Conservation (phyloP, 92 coral and sea anemone species). For the Scolanthus callimorphus region DNA sequence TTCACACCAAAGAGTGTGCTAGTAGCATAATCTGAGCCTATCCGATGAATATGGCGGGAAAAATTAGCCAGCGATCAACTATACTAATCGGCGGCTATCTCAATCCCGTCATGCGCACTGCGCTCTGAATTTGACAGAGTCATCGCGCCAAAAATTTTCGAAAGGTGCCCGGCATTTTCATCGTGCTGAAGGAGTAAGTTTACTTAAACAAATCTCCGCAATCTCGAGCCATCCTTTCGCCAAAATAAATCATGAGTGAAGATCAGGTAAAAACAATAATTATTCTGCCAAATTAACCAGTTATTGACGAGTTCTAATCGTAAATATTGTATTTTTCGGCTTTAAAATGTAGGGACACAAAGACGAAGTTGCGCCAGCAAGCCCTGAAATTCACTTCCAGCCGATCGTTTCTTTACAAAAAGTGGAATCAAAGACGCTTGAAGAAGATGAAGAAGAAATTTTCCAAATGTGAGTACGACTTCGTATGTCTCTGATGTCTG, state of each 20-base stretch:
- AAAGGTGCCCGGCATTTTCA: background rate
- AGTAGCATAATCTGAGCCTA: too few species aligned
- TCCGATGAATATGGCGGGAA: too few species aligned
- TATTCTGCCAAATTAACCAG: background rate
- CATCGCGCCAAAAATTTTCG: background rate
- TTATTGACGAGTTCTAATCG: background rate
- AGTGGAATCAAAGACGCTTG: constrained; percentile 77
- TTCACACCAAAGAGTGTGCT: too few species aligned
- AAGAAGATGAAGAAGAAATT: constrained; percentile 90
- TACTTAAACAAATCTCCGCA: background rate
- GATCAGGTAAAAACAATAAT: constrained; percentile 41
- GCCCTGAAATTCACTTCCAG: constrained; percentile 94
- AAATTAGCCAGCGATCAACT: too few species aligned
- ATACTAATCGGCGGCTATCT: too few species aligned
- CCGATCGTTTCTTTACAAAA: constrained; percentile 86
- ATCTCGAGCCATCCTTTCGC: constrained; percentile 11
- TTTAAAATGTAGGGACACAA: constrained; percentile 14
- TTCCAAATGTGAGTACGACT: constrained; percentile 81
- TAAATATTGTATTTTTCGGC: background rate
- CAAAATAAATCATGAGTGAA: constrained; percentile 49
- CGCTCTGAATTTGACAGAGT: constrained; percentile 3
- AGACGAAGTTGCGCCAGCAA: constrained; percentile 74
- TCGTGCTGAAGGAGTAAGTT: background rate
- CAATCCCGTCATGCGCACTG: too few species aligned
- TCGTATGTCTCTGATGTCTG: too few species aligned